Base-by-base conservation (phyloP, 2,113 vertebrate species). In the Chaenogobius annularis region DNA sequence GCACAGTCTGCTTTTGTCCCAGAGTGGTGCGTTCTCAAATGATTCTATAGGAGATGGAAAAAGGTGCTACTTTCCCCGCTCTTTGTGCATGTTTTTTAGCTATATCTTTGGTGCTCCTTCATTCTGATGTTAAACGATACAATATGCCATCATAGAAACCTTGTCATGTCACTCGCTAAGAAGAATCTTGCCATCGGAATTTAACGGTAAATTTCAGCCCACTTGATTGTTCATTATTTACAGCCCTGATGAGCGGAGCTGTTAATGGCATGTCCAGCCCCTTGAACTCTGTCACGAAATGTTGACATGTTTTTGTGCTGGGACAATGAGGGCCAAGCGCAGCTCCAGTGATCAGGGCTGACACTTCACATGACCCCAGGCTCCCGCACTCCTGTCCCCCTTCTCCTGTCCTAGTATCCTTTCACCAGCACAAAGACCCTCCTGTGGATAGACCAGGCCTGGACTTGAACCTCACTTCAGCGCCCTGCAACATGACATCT, bases 341-440 rank as follows among this genome's bases (percentile, higher is more conserved):
- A 15, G 75, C 52, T 9, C 31, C 50, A 67, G 23, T 88, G 85
- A 83, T 85, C 82, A 89, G 80, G 68, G 61, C 70, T 88, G 88
- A 68, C 84, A 88, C 75, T 75, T 88, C 84, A 83, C 83, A 85
- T 82, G 90, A 89, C 86, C 86, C 74, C 50, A 75, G 82, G 79
- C 55, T 58, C 22, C 55, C 13, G 55, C 22, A 12, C 20, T 72
- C 37, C 37, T 40, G 37, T 40, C 37, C 37, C 37, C 37, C 37
- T 9, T 52, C 74, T 68, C 66, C 46, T 22, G 66, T 47, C 66
- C 66, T 52, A 54, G 81, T 19, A 31, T 69, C 69, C 22, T 26
- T n/a, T 58, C 43, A 66, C 13, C 0, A 62, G 80, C 78, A 85
- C 87, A 87, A 88, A 81, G 70, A 72, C 74, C 72, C 74, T 76